phyloP scores from a whole-genome alignment of 2,888 invertebrate genomes.

The Callyntrura sp. region DNA sequence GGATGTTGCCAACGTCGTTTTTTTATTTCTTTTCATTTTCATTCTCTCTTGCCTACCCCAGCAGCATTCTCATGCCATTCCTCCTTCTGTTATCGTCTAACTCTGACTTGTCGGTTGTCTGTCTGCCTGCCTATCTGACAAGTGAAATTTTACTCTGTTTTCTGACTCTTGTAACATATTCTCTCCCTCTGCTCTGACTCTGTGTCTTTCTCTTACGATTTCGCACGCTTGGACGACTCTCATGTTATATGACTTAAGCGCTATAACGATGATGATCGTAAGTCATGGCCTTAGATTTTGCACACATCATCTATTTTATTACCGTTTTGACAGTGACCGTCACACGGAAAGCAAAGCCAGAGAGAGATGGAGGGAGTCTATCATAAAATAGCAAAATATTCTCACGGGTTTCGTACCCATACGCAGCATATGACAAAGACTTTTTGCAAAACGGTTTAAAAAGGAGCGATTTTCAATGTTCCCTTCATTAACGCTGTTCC shows the following conservation, averaged over 20 bases:
- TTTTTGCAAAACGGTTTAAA: too few relatives aligned
- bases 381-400: not conserved
- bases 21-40: too few relatives aligned
- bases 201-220: too few relatives aligned
- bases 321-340: slow-evolving; percentile 56
- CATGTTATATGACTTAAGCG: too few relatives aligned
- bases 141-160: slow-evolving; percentile 34
- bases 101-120: not conserved
- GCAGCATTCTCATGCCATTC: slow-evolving; percentile 7
- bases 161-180: not conserved
- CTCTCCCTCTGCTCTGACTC: too few relatives aligned
- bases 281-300: too few relatives aligned
- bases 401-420: not conserved
- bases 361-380: not conserved
- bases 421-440: too few relatives aligned
- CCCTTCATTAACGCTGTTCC: too few relatives aligned
- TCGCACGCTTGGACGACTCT: not conserved
- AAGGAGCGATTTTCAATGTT: too few relatives aligned
- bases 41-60: too few relatives aligned
- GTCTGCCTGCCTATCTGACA: slow-evolving; percentile 33
- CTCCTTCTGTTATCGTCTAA: not conserved
- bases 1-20: not conserved
- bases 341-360: not conserved
- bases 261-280: too few relatives aligned
- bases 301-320: slow-evolving; percentile 30